phyloP scores from a whole-genome alignment of 2,113 vertebrate species.

The Megaleporinus macrocephalus region DNA sequence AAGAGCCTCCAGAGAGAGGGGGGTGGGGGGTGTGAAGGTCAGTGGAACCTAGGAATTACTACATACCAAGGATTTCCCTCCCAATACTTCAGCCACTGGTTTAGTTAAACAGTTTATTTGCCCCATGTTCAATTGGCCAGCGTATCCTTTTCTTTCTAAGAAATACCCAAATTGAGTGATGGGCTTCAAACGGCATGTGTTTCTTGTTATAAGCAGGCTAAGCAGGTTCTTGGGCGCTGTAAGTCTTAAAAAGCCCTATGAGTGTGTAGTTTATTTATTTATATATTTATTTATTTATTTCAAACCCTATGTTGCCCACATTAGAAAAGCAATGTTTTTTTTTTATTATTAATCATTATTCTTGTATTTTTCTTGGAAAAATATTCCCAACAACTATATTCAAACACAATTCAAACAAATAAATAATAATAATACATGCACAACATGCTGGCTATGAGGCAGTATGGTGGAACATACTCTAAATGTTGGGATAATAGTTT shows the following conservation, averaged over 20 bases:
- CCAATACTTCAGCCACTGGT: background rate
- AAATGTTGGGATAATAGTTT: too few relatives aligned
- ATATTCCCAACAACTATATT: too few relatives aligned
- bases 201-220: background rate
- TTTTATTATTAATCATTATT: too few relatives aligned
- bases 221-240: background rate
- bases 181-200: background rate
- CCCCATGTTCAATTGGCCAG: background rate
- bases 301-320: too few relatives aligned
- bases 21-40: background rate
- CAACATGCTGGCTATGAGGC: too few relatives aligned
- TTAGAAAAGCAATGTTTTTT: too few relatives aligned
- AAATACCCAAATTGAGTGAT: background rate
- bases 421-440: too few relatives aligned
- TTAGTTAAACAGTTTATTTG: constrained; percentile 22
- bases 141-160: constrained; percentile 1
- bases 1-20: background rate
- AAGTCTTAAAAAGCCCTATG: background rate
- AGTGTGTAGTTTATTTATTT: background rate
- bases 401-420: too few relatives aligned
- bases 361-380: too few relatives aligned
- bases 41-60: background rate
- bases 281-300: background rate
- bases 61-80: background rate
- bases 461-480: too few relatives aligned